A percentile compares a stretch with the other conserved stretches of the same genome.
Conservation (phyloP, 2,888 invertebrate species). For the Phyllotreta cruciferae region DNA sequence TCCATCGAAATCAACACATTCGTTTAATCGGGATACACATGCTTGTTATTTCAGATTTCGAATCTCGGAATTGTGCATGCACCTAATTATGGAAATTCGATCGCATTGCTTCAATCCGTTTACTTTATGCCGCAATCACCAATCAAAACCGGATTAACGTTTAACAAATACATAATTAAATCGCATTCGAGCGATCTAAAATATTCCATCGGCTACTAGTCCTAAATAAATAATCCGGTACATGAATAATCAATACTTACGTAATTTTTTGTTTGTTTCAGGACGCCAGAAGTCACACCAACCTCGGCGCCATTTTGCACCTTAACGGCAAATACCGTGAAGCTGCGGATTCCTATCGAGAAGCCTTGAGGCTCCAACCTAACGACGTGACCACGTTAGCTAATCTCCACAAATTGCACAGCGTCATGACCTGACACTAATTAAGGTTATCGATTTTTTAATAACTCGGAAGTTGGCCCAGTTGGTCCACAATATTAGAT, state of each 20-base stretch:
- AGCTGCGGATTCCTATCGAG: slow-evolving; percentile 85
- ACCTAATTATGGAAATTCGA: slow-evolving; percentile 23
- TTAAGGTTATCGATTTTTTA: slow-evolving; percentile 5
- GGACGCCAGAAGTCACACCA: slow-evolving; percentile 91
- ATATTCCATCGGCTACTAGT: neutral
- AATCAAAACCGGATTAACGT: slow-evolving; percentile 20
- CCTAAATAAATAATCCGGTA: slow-evolving; percentile 4
- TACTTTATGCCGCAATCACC: slow-evolving; percentile 9
- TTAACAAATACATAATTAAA: slow-evolving; percentile 9
- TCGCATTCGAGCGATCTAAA: neutral
- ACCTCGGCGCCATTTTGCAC: slow-evolving; percentile 94
- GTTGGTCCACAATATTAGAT: slow-evolving; percentile 1
- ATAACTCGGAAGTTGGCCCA: too few relatives aligned
- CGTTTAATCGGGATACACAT: slow-evolving; percentile 10
- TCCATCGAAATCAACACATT: slow-evolving; percentile 8
- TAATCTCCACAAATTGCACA: slow-evolving; percentile 80
- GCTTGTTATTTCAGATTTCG: slow-evolving; percentile 18
- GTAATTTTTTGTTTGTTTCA: slow-evolving; percentile 55
- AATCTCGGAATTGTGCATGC: neutral
- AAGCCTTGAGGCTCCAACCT: slow-evolving; percentile 86
- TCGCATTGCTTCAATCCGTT: slow-evolving; percentile 17
- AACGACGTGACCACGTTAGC: slow-evolving; percentile 87
- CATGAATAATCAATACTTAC: too few relatives aligned
- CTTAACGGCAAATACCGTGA: slow-evolving; percentile 88
- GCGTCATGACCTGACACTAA: slow-evolving; percentile 64